Evolutionary conservation across 1,140 invertebrate genomes (phyloP).

Genomic region (Drosophila nannoptera): DNA sequence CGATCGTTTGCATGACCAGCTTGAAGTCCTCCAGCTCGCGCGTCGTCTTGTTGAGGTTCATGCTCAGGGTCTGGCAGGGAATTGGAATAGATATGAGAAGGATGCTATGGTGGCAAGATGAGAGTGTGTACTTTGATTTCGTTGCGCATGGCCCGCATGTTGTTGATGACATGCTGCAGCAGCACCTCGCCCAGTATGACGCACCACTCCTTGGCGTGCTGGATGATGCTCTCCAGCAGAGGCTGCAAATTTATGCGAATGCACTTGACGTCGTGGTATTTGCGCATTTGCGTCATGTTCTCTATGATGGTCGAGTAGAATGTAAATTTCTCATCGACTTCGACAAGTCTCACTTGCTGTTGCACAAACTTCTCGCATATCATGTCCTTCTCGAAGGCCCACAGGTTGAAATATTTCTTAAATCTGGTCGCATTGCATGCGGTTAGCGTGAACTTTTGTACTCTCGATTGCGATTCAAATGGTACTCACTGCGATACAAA

Average conservation of each 20-base stretch:
- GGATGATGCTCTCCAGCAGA: constrained; percentile 83
- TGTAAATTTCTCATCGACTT: constrained; percentile 90
- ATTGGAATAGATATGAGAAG: constrained; percentile 2
- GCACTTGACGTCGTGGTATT: constrained; percentile 83
- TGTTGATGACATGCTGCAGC: constrained; percentile 81
- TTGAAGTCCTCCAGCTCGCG: constrained; percentile 90
- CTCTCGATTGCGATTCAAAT: background rate
- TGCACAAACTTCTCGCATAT: constrained; percentile 87
- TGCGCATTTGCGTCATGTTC: constrained; percentile 83
- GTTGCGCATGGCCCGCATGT: constrained; percentile 83
- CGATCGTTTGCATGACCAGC: constrained; percentile 89
- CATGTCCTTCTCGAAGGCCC: constrained; percentile 88
- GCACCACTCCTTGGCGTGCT: constrained; percentile 87
- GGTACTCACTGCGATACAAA: constrained; percentile 61
- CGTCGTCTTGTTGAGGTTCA: constrained; percentile 85
- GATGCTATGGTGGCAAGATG: background rate
- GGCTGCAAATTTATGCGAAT: constrained; percentile 85
- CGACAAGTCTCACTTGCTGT: constrained; percentile 85
- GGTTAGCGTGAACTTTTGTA: background rate
- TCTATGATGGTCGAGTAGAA: constrained; percentile 89
- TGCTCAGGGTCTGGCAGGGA: constrained; percentile 80
- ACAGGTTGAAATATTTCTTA: constrained; percentile 83
- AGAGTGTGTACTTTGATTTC: constrained; percentile 77
- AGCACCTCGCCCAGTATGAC: constrained; percentile 83
- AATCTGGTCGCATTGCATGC: constrained; percentile 47